These are phyloP conservation scores for Galeopsomyia nigrocyanea DNA, from an alignment of 2,888 invertebrate species.

Conservation along the genomic window DNA sequence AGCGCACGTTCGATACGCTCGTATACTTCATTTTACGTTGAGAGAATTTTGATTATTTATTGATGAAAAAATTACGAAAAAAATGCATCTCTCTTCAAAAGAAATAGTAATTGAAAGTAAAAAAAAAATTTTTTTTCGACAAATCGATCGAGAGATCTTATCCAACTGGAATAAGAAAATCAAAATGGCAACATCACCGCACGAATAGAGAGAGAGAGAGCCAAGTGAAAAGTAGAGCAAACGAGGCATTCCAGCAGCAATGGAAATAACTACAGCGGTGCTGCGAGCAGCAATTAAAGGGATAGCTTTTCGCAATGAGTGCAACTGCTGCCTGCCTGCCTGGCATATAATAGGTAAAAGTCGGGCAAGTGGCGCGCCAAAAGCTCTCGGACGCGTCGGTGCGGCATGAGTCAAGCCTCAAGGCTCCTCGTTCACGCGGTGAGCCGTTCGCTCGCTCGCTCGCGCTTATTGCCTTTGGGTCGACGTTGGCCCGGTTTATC, in stretches of 20 bases:
- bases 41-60: too few relatives aligned
- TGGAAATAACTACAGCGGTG: slow-evolving; percentile 32
- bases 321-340: too few relatives aligned
- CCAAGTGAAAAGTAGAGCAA: too few relatives aligned
- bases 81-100: too few relatives aligned
- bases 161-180: too few relatives aligned
- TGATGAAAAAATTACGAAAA: too few relatives aligned
- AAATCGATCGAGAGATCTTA: too few relatives aligned
- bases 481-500: slow-evolving; percentile 66
- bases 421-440: slow-evolving; percentile 57
- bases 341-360: neutral
- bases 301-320: neutral
- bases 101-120: too few relatives aligned
- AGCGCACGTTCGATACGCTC: neutral
- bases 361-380: slow-evolving; percentile 24
- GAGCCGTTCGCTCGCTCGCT: too few relatives aligned
- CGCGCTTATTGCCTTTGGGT: slow-evolving; percentile 42
- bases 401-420: slow-evolving; percentile 54
- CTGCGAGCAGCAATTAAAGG: slow-evolving; percentile 20
- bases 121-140: too few relatives aligned
- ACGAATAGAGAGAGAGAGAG: too few relatives aligned
- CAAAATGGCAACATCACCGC: too few relatives aligned
- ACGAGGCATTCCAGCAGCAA: slow-evolving; percentile 20
- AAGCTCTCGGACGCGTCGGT: slow-evolving; percentile 7
- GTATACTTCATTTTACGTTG: neutral